Evolutionary conservation across 1,140 invertebrate species (phyloP).

Genomic region (Halesus radiatus): DNA sequence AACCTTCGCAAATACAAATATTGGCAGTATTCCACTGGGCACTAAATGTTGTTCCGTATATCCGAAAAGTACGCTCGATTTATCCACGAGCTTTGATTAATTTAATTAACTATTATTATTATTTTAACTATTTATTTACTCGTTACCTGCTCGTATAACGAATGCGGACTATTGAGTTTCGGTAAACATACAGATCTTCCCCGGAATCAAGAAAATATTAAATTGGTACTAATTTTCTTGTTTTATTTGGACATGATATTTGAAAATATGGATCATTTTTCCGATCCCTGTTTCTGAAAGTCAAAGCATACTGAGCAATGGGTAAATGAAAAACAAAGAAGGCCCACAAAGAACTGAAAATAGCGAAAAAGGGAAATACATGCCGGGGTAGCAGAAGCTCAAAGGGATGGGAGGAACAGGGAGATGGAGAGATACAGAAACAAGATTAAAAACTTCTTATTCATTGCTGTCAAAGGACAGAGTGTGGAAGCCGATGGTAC

Average conservation of each 20-base stretch:
- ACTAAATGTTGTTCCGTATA: too few species aligned
- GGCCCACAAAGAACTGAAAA: constrained; percentile 56
- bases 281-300: constrained; percentile 36
- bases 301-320: constrained; percentile 56
- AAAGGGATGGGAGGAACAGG: constrained; percentile 10
- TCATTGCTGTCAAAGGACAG: constrained; percentile 42
- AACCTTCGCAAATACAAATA: too few species aligned
- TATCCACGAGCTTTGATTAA: too few species aligned
- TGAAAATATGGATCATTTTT: not conserved
- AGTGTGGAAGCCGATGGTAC: not conserved
- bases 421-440: constrained; percentile 53
- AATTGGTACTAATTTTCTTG: not conserved
- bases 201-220: not conserved
- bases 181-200: too few species aligned
- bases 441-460: constrained; percentile 57
- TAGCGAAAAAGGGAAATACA: constrained; percentile 56
- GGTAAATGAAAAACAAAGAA: constrained; percentile 57
- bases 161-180: too few species aligned
- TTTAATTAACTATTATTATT: too few species aligned
- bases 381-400: constrained; percentile 9
- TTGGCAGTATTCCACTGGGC: too few species aligned
- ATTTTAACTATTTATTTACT: too few species aligned
- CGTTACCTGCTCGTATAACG: too few species aligned
- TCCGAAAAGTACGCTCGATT: too few species aligned
- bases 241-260: too few species aligned